Percentiles rank a stretch among this genome's conserved stretches.
Evolutionary conservation across 2,888 invertebrate species (phyloP).

Genomic region (Hedya salicella): DNA sequence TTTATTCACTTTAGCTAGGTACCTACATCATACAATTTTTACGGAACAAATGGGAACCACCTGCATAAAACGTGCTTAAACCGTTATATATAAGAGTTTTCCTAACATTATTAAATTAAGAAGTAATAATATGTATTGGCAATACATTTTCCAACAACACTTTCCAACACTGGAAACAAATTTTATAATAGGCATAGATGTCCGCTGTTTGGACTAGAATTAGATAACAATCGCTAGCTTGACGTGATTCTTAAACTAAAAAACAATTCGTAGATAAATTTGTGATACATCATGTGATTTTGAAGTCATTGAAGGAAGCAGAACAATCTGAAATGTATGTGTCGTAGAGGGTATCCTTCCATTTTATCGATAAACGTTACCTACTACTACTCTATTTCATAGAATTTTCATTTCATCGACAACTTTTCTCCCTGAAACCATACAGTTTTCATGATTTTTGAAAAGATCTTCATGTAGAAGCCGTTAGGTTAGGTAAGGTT

Average conservation of each 20-base stretch:
- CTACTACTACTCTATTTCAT: no score
- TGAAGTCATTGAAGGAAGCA: slow-evolving; percentile 19
- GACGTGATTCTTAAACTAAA: slow-evolving; percentile 28
- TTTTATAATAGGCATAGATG: not conserved
- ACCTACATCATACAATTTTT: not conserved
- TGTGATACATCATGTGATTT: slow-evolving; percentile 41
- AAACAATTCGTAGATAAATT: not conserved
- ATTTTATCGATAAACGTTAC: no score
- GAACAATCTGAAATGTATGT: not conserved
- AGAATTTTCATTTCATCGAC: no score
- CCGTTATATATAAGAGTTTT: slow-evolving; percentile 6
- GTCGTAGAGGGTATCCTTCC: no score
- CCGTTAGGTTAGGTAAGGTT: no score
- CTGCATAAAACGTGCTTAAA: not conserved
- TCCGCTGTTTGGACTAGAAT: not conserved
- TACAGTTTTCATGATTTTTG: no score
- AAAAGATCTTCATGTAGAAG: no score
- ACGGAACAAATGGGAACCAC: not conserved
- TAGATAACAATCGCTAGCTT: slow-evolving; percentile 29
- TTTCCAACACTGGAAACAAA: not conserved
- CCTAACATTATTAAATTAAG: not conserved
- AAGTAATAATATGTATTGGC: not conserved
- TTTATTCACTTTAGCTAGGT: not conserved
- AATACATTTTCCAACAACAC: not conserved
- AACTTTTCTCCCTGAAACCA: no score